Conservation (phyloP, 2,797 vertebrate genomes). For the Mycteria americana region DNA sequence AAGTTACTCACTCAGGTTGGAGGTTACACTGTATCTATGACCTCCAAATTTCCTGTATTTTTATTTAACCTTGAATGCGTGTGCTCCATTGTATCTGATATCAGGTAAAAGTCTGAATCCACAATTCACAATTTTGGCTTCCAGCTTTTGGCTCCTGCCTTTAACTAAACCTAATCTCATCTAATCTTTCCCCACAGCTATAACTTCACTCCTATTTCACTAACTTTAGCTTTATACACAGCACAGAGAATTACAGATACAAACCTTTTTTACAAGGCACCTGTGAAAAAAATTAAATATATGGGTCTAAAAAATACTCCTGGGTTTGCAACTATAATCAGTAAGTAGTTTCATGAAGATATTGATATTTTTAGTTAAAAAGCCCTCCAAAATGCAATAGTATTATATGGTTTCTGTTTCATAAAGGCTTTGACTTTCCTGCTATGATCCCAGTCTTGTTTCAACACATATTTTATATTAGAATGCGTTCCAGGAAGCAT, state of each 20-base stretch:
- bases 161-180: not conserved
- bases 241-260: not conserved
- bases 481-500: slow-evolving; percentile 84
- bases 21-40: not conserved
- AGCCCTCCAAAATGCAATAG: not conserved
- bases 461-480: slow-evolving; percentile 46
- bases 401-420: slow-evolving; percentile 23
- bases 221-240: not conserved
- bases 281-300: not conserved
- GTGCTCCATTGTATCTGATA: not conserved
- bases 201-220: not conserved
- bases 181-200: not conserved
- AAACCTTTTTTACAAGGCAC: not conserved
- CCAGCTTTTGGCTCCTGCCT: slow-evolving; percentile 9
- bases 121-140: not conserved
- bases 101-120: not conserved
- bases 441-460: slow-evolving; percentile 60
- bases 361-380: not conserved
- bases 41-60: not conserved
- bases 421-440: slow-evolving; percentile 44
- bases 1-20: not conserved
- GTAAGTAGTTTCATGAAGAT: not conserved
- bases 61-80: not conserved
- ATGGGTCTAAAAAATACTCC: not conserved
- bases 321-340: not conserved